These are phyloP conservation scores for Meteorus cinctellus DNA, from an alignment of 2,888 invertebrate genomes.

Conservation along the genomic window DNA sequence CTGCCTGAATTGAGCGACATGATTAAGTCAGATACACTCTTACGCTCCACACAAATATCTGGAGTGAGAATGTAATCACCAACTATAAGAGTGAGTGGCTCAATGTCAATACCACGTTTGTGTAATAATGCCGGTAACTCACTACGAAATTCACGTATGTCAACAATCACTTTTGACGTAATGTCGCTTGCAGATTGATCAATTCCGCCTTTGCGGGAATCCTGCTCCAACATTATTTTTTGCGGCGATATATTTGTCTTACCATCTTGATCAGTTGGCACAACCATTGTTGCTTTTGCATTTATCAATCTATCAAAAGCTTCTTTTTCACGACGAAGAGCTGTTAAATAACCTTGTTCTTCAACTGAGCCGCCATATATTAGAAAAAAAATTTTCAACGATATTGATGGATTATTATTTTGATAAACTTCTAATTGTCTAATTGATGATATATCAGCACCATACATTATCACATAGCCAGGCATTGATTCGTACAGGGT, in stretches of 20 bases:
- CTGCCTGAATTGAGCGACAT: slow-evolving; percentile 96
- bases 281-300: slow-evolving; percentile 93
- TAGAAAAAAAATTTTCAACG: slow-evolving; percentile 88
- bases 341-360: slow-evolving; percentile 96
- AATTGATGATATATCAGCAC: slow-evolving; percentile 89
- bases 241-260: slow-evolving; percentile 78
- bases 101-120: slow-evolving; percentile 92
- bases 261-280: slow-evolving; percentile 92
- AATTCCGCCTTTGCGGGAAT: slow-evolving; percentile 81
- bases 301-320: slow-evolving; percentile 94
- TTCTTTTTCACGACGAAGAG: slow-evolving; percentile 92
- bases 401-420: slow-evolving; percentile 71
- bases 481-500: slow-evolving; percentile 83
- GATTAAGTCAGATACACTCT: slow-evolving; percentile 96
- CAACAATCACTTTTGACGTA: slow-evolving; percentile 83
- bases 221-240: slow-evolving; percentile 66
- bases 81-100: slow-evolving; percentile 90
- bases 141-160: slow-evolving; percentile 98
- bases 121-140: slow-evolving; percentile 96
- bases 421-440: slow-evolving; percentile 91
- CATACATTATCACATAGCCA: slow-evolving; percentile 91
- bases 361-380: slow-evolving; percentile 95
- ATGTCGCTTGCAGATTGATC: slow-evolving; percentile 54
- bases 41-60: slow-evolving; percentile 97
- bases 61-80: slow-evolving; percentile 98